Evolutionary conservation across 2,888 invertebrate species (phyloP), one percentile per base, ranked within the genome.

Genomic region (Ichneumoninae sp.): DNA sequence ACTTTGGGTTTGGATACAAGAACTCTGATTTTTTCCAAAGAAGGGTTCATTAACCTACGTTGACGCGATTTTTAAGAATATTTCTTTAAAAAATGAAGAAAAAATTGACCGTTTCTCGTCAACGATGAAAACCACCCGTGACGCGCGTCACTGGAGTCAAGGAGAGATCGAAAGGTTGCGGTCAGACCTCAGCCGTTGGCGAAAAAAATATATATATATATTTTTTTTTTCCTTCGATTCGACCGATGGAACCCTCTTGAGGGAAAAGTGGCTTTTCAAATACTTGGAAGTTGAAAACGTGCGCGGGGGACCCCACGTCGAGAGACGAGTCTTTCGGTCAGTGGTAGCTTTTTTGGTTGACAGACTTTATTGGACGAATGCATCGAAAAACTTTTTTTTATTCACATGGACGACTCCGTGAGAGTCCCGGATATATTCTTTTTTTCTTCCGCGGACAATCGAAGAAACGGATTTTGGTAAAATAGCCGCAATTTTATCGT

Each of bases 271-370:
- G 87, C 88, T 89, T 91, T 90, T 88, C 88, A 87, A 83, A 83
- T 87, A 88, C 85, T 88, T 89, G 85, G 87, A 86, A 84, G 82
- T 83, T 76, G 83, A 83, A 83, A 83, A 85, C 83, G 83, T 83
- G 87, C 85, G 87, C 86, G 87, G 86, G 87, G 86, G 90, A 92
- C 92, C 92, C 91, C 92, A 91, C 92, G 91, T 91, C 73, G 87
- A 85, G 92, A 90, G 90, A 85, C 88, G 83, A 74, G 60, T 70
- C 69, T 33, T 77, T 81, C 65, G 75, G 84, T 85, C 84, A 85
- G 81, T 75, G 40, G 47, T 40, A 16, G 50, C 65, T 63, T 63
- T 16, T 63, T 33, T 63, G 26, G 30, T 63, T 30, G 77, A 47
- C 36, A 54, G 63, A 63, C 68, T 74, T 81, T 79, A 79, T 83